A percentile compares a stretch with the other conserved stretches of the same genome.
Conservation (phyloP, 92 coral and sea anemone genomes). For the Diadumene lineata region DNA sequence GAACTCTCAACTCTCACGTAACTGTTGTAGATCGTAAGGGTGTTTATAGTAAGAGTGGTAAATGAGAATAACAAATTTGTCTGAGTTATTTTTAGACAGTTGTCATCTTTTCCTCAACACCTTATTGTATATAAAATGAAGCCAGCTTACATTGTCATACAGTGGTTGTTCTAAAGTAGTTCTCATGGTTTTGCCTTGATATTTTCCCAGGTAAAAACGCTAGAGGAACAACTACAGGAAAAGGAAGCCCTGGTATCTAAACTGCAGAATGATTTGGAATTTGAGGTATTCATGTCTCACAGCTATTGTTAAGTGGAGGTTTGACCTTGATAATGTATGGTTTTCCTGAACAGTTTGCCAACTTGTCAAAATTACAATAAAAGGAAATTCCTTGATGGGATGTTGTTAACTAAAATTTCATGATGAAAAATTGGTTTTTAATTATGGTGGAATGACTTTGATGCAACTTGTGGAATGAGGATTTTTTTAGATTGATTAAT, state of each 20-base stretch:
- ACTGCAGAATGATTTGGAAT: constrained; percentile 62
- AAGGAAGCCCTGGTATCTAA: constrained; percentile 70
- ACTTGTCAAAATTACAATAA: neutral
- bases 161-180: neutral
- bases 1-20: neutral
- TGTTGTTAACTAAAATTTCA: neutral
- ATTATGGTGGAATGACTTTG: neutral
- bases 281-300: constrained; percentile 51
- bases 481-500: neutral
- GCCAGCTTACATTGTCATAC: no score
- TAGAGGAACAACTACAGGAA: constrained; percentile 57
- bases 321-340: neutral
- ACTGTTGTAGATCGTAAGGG: no score
- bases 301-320: neutral
- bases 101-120: no score
- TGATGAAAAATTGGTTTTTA: neutral
- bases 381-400: neutral
- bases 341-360: constrained; percentile 11
- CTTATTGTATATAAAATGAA: no score
- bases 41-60: no score
- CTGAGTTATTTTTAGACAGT: no score
- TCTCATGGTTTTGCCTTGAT: constrained; percentile 1
- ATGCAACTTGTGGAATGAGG: neutral
- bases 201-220: constrained; percentile 45
- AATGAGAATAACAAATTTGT: no score